Evolutionary conservation across 2,888 invertebrate species (phyloP).

Genomic region (Hermodice carunculata): DNA sequence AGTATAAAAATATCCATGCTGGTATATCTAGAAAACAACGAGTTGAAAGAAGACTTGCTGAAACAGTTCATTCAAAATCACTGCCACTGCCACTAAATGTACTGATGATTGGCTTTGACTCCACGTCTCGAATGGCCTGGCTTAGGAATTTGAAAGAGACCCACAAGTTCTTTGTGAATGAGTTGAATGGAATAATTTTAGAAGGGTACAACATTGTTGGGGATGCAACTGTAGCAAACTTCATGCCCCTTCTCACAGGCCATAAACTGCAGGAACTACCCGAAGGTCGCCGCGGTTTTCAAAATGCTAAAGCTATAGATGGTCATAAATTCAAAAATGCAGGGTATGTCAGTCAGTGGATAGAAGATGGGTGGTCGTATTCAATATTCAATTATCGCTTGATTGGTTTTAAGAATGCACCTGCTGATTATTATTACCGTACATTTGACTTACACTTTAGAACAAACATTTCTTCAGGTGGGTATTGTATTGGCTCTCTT

Average conservation of each 20-base stretch:
- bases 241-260: conserved; percentile 21
- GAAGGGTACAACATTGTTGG: conserved; percentile 29
- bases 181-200: conserved; percentile 45
- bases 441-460: conserved; percentile 64
- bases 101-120: conserved; percentile 90
- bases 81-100: conserved; percentile 77
- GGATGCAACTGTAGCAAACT: conserved; percentile 11
- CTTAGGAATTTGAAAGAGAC: conserved; percentile 53
- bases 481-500: conserved; percentile 78
- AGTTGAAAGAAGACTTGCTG: neutral
- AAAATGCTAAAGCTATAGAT: conserved; percentile 77
- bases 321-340: conserved; percentile 77
- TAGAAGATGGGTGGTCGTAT: conserved; percentile 86
- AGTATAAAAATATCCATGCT: conserved; percentile 79
- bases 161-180: conserved; percentile 49
- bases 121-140: conserved; percentile 80
- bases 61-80: neutral
- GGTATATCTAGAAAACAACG: conserved; percentile 69
- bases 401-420: conserved; percentile 85
- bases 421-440: conserved; percentile 91
- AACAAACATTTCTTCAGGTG: neutral
- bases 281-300: conserved; percentile 68
- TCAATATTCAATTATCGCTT: conserved; percentile 87
- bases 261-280: conserved; percentile 13
- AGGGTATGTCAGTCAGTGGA: conserved; percentile 79